Base-by-base conservation (phyloP, 1,140 invertebrate genomes). In the Drosophila nebulosa region DNA sequence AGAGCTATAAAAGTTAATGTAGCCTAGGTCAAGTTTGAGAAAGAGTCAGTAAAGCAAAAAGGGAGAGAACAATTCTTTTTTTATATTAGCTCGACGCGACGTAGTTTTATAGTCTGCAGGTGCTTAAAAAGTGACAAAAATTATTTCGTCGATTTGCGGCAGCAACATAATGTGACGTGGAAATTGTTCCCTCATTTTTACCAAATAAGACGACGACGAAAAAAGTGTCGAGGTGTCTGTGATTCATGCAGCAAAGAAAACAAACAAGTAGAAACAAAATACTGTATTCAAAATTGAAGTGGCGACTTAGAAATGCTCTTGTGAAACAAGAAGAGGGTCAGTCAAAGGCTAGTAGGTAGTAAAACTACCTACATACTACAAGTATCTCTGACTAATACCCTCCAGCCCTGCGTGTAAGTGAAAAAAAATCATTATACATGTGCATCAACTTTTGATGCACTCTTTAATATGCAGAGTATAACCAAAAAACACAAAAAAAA, bases 121-220 rank as follows among this genome's bases (percentile, higher is more conserved):
- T 80, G 77, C 74, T 18, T 84, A 77, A 78, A 86, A 80, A 57
- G 30, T 68, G 65, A 27, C 63, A 68, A 50, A 65, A 83, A 68
- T 65, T 60, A 69, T 69, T 35, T 9, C 27, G 4, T 10, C 5
- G 71, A 58, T 61, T 62, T 42, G 46, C 14, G 32, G 39, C 30
- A 12, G 69, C 21, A 52, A 69, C 27, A 7, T 10, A 27, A 55
- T 22, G 50, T 51, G 7, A 64, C 35, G 50, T 50, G 69, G 75
- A 39, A 60, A 69, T 76, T 69, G 60, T 69, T 53, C 69, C 59
- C 70, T 70, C 61, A 57, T 51, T 73, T 30, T 60, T 36, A 22
- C 5, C 35, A 21, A 16, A n/a, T n/a, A n/a, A 36, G n/a, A 27
- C 22, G 18, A 3, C 7, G 12, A n/a, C 9, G 10, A 21, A 1